Conservation (phyloP, 2,113 vertebrate genomes). For the Poeciliopsis retropinna region DNA sequence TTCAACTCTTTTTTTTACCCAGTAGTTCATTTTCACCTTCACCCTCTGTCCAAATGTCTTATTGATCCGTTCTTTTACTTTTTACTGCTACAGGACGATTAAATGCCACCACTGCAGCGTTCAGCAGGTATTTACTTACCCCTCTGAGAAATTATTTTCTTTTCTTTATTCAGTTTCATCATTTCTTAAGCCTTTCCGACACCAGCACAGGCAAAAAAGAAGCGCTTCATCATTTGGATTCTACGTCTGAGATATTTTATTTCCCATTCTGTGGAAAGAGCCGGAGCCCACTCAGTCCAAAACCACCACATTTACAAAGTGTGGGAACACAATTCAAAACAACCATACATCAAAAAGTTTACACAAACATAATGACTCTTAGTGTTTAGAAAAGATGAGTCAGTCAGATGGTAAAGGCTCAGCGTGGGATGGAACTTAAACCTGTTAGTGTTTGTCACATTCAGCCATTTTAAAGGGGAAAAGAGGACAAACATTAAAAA, state of each 20-base stretch:
- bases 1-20: conserved; percentile 35
- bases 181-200: neutral
- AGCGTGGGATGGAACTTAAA: neutral
- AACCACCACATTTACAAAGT: neutral
- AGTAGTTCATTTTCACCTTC: conserved; percentile 48
- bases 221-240: neutral
- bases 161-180: neutral
- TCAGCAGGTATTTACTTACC: conserved; percentile 7
- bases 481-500: neutral
- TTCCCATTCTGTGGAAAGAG: neutral
- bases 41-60: conserved; percentile 36
- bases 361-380: neutral
- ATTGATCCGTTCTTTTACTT: conserved; percentile 50
- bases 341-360: neutral
- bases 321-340: neutral
- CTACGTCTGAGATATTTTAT: too few relatives aligned
- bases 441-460: neutral
- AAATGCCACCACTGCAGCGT: neutral
- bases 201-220: neutral
- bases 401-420: neutral
- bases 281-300: neutral
- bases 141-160: conserved; percentile 1
- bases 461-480: neutral
- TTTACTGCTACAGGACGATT: conserved; percentile 1
- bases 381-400: neutral